These are phyloP conservation scores for Drosophila formosana DNA, from an alignment of 2,888 invertebrate genomes.

Conservation along the genomic window DNA sequence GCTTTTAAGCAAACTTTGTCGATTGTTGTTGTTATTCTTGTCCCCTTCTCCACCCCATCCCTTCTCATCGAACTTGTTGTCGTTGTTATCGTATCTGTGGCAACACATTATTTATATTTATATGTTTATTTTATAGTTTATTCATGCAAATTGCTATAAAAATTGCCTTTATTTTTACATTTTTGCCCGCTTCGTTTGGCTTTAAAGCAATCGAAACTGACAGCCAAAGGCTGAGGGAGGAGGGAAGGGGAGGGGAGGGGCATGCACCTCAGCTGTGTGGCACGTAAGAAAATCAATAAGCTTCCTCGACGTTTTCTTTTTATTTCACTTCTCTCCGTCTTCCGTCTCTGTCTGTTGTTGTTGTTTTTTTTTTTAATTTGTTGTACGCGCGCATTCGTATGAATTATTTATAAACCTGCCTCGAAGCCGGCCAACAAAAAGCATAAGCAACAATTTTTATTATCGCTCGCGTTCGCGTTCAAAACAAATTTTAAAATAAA, in stretches of 20 bases:
- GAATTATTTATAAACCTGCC: conserved; percentile 77
- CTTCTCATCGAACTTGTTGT: conserved; percentile 30
- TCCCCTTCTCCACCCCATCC: neutral
- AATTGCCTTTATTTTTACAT: conserved; percentile 79
- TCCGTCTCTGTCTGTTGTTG: conserved; percentile 15
- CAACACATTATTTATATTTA: conserved; percentile 82
- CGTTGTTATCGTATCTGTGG: conserved; percentile 60
- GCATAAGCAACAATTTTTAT: conserved; percentile 77
- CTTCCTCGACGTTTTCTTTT: conserved; percentile 55
- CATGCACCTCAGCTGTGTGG: conserved; percentile 40
- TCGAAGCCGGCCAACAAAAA: conserved; percentile 41
- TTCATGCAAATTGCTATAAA: conserved; percentile 83
- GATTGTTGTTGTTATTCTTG: conserved; percentile 56
- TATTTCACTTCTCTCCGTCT: conserved; percentile 11
- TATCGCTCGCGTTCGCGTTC: conserved; percentile 36
- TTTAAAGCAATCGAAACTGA: conserved; percentile 65
- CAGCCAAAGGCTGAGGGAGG: conserved; percentile 3
- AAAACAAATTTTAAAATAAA: conserved; percentile 27
- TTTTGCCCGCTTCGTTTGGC: conserved; percentile 55
- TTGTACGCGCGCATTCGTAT: conserved; percentile 66
- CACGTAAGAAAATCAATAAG: conserved; percentile 74
- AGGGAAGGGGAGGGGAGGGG: neutral
- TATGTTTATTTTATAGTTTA: conserved; percentile 83
- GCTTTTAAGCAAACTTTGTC: conserved; percentile 46
- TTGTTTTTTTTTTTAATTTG: conserved; percentile 58